Evolutionary conservation across 2,797 vertebrate genomes (phyloP).

Genomic region (Aplochiton taeniatus): DNA sequence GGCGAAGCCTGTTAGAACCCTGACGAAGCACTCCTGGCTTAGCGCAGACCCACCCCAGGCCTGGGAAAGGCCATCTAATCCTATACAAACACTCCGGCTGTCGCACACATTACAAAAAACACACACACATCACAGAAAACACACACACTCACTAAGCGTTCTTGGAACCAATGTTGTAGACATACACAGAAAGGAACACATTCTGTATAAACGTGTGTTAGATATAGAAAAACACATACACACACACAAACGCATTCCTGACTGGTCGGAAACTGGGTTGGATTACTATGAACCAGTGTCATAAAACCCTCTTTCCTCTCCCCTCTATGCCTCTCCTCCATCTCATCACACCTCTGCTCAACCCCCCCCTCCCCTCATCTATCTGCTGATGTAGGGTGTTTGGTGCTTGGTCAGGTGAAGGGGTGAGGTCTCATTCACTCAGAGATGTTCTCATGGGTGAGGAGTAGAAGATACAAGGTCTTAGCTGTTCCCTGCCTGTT

Average conservation of each 20-base stretch:
- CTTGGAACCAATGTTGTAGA: background rate
- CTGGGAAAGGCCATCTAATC: background rate
- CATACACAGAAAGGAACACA: background rate
- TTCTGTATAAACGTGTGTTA: too few species aligned
- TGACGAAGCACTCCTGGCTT: background rate
- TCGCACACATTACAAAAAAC: background rate
- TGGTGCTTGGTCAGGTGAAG: background rate
- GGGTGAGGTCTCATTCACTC: background rate
- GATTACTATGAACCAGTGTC: background rate
- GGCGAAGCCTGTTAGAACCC: background rate
- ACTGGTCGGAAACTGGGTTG: background rate
- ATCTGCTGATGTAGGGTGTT: background rate
- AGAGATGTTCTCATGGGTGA: background rate
- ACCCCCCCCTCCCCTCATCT: background rate
- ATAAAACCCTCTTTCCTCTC: background rate
- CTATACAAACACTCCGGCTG: constrained; percentile 6
- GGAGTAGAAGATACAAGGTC: background rate
- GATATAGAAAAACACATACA: background rate
- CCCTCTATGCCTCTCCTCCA: background rate
- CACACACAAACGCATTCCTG: background rate
- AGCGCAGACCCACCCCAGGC: background rate
- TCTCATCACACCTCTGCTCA: background rate
- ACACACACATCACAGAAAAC: background rate
- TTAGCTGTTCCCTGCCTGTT: background rate
- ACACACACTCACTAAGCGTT: background rate